Evolutionary conservation across 2,113 vertebrate species (phyloP).

Genomic region (Heliornis fulica): DNA sequence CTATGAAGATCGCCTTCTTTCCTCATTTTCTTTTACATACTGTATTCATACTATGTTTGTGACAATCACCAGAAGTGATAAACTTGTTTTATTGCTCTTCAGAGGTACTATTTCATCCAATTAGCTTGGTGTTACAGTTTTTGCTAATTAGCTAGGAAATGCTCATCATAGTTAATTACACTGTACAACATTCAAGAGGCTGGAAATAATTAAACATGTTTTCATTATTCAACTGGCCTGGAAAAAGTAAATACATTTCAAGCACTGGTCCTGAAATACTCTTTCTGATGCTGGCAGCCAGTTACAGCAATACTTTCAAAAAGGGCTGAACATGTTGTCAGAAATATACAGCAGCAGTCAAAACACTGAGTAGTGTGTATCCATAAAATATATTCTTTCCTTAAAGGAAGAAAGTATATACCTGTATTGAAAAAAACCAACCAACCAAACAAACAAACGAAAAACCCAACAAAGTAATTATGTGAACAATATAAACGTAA

Average conservation of each 20-base stretch:
- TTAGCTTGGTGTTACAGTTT: slow-evolving; percentile 63
- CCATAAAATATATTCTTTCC: background rate
- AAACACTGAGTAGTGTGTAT: background rate
- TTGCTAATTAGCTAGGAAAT: slow-evolving; percentile 67
- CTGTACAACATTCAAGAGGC: background rate
- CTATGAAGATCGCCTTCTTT: background rate
- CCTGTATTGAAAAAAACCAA: background rate
- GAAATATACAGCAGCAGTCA: background rate
- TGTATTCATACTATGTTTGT: background rate
- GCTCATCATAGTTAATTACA: slow-evolving; percentile 66
- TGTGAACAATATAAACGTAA: background rate
- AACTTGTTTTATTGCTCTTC: slow-evolving; percentile 53
- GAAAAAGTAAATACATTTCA: slow-evolving; percentile 54
- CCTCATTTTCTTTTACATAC: background rate
- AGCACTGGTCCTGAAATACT: slow-evolving; percentile 36
- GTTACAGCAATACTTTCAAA: slow-evolving; percentile 34
- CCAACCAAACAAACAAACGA: background rate
- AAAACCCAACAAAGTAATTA: background rate
- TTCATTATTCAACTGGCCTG: slow-evolving; percentile 62
- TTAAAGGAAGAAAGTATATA: background rate
- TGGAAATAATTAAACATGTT: slow-evolving; percentile 74
- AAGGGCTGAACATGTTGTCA: background rate
- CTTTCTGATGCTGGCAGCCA: slow-evolving; percentile 32
- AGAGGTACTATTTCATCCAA: slow-evolving; percentile 58
- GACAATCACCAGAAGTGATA: slow-evolving; percentile 12